Evolutionary conservation across 2,888 invertebrate species (phyloP).

Genomic region (Torymus tubicola): DNA sequence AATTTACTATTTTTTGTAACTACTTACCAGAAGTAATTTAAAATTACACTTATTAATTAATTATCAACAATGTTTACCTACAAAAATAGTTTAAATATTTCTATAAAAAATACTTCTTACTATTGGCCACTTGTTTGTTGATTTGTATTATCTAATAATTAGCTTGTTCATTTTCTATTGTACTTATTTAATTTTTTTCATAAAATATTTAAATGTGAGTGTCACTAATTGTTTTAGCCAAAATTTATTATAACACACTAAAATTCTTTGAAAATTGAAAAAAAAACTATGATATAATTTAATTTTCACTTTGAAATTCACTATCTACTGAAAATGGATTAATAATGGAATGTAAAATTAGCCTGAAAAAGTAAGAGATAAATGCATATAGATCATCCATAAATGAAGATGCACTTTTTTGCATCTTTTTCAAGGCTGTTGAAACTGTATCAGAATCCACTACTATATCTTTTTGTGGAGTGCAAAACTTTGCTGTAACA

Average conservation of each 20-base stretch:
- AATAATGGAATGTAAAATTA: slow-evolving; percentile 41
- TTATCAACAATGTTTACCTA: slow-evolving; percentile 24
- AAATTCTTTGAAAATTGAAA: slow-evolving; percentile 1
- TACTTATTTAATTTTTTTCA: slow-evolving; percentile 6
- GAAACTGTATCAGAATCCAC: slow-evolving; percentile 51
- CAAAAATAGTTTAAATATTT: slow-evolving; percentile 43
- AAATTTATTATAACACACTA: neutral
- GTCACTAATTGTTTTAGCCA: neutral
- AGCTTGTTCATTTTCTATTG: neutral
- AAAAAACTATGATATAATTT: neutral
- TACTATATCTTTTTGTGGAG: slow-evolving; percentile 51
- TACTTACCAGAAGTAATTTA: no score
- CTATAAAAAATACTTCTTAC: slow-evolving; percentile 34
- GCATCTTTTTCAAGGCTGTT: slow-evolving; percentile 50
- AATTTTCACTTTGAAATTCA: slow-evolving; percentile 37
- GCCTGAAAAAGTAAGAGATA: slow-evolving; percentile 46
- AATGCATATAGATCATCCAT: slow-evolving; percentile 52
- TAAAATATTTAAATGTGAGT: neutral
- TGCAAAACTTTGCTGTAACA: slow-evolving; percentile 53
- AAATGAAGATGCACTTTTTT: slow-evolving; percentile 53
- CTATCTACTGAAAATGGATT: slow-evolving; percentile 47
- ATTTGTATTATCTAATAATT: slow-evolving; percentile 1
- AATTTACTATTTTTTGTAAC: no score
- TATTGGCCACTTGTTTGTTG: neutral
- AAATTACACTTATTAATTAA: no score